Conservation (phyloP, 2,113 vertebrate genomes). For the Lontra canadensis region DNA sequence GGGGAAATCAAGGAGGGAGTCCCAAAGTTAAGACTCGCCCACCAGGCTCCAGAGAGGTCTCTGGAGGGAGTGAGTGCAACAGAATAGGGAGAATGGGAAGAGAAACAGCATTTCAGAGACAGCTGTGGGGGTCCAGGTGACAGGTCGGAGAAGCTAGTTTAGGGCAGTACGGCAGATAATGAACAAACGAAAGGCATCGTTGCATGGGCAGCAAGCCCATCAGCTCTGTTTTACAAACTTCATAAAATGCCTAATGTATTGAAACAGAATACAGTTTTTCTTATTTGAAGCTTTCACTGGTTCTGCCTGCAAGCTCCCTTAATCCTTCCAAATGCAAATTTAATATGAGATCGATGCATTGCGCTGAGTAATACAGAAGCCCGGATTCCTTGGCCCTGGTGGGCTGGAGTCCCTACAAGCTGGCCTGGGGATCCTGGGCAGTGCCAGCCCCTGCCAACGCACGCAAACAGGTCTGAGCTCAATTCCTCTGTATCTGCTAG, state of each 20-base stretch:
- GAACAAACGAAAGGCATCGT: rapidly evolving
- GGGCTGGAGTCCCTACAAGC: background rate
- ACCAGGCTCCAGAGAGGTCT: rapidly evolving
- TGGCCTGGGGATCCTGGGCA: slow-evolving; percentile 22
- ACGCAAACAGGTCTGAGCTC: slow-evolving; percentile 71
- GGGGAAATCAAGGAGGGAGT: background rate
- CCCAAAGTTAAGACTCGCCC: background rate
- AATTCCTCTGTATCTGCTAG: slow-evolving; percentile 70
- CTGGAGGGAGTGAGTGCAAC: background rate
- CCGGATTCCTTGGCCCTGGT: slow-evolving; percentile 45
- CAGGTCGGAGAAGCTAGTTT: rapidly evolving
- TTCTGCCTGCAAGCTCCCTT: slow-evolving; percentile 69
- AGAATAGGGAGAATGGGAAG: rapidly evolving
- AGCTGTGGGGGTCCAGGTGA: rapidly evolving
- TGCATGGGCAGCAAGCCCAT: background rate
- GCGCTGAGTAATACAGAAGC: slow-evolving; percentile 62
- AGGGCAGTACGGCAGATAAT: background rate
- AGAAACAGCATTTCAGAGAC: background rate
- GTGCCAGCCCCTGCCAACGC: background rate
- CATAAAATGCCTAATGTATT: background rate
- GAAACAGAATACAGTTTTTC: slow-evolving; percentile 47
- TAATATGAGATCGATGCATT: slow-evolving; percentile 65
- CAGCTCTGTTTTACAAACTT: background rate
- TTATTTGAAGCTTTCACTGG: slow-evolving; percentile 69
- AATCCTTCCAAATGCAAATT: slow-evolving; percentile 30